These are phyloP conservation scores for Drosophila suzukii DNA, from an alignment of 1,140 invertebrate species.

Conservation along the genomic window DNA sequence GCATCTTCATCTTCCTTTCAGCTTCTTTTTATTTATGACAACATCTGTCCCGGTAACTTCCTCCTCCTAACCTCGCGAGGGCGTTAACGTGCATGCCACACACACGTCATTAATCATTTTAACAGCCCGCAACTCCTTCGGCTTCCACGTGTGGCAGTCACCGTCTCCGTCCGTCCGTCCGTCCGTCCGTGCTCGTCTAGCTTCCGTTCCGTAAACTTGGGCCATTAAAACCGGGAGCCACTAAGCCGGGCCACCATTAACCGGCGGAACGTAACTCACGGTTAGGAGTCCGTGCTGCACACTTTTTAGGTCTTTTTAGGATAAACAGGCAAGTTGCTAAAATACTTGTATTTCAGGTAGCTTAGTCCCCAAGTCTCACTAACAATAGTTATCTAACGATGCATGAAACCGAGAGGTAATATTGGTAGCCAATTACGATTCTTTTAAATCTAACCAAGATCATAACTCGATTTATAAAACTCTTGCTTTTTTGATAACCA, in stretches of 20 bases:
- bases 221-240: conserved; percentile 23
- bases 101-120: conserved; percentile 83
- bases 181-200: conserved; percentile 17
- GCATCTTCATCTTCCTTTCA: conserved; percentile 61
- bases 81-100: conserved; percentile 69
- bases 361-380: too few species aligned
- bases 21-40: conserved; percentile 79
- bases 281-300: not conserved
- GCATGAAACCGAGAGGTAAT: too few species aligned
- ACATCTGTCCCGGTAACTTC: conserved; percentile 72
- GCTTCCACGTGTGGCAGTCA: conserved; percentile 27
- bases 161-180: not conserved
- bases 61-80: conserved; percentile 21
- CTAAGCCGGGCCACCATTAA: conserved; percentile 20
- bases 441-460: too few species aligned
- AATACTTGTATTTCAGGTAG: too few species aligned
- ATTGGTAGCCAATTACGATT: too few species aligned
- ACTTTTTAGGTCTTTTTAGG: not conserved
- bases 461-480: too few species aligned
- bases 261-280: conserved; percentile 16
- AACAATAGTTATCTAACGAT: too few species aligned
- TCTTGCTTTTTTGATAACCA: too few species aligned
- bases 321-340: too few species aligned
- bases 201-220: conserved; percentile 49
- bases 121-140: conserved; percentile 48